Percentiles rank a stretch among this genome's conserved stretches.
phyloP scores from a whole-genome alignment of 2,113 vertebrate species.

The Elanus axillaris region DNA sequence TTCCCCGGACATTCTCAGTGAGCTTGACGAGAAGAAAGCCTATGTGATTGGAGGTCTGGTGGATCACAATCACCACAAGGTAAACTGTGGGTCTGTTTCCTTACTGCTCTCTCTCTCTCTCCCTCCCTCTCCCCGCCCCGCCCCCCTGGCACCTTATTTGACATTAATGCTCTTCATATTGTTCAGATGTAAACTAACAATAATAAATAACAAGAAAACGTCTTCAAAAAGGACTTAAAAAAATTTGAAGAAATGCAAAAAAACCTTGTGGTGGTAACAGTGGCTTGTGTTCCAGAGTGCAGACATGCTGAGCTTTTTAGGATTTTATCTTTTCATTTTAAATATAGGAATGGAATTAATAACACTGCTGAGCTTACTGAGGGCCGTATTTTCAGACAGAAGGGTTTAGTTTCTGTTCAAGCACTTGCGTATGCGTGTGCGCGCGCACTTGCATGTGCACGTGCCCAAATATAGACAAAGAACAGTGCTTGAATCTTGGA shows the following conservation, averaged over 20 bases:
- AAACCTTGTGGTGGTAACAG: neutral
- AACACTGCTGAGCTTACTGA: neutral
- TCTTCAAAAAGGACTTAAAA: neutral
- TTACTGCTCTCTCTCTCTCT: too few relatives aligned
- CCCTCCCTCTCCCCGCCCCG: too few relatives aligned
- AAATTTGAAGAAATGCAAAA: neutral
- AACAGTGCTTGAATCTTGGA: neutral
- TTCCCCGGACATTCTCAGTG: slow-evolving; percentile 86
- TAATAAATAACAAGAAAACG: neutral
- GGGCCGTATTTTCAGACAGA: neutral
- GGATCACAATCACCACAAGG: slow-evolving; percentile 99
- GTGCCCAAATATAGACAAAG: neutral
- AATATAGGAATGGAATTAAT: neutral
- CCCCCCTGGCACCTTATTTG: neutral
- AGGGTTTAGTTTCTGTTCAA: neutral
- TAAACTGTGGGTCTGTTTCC: slow-evolving; percentile 32
- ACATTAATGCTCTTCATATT: neutral
- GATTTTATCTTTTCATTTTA: neutral
- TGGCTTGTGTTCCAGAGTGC: neutral
- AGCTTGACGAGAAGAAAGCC: slow-evolving; percentile 89
- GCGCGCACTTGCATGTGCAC: rapidly evolving
- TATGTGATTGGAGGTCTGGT: slow-evolving; percentile 96
- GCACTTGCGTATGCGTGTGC: neutral
- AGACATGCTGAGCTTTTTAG: neutral
- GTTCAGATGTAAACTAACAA: neutral